Evolutionary conservation across 2,888 invertebrate genomes (phyloP).

Genomic region (Plemyria rubiginata): DNA sequence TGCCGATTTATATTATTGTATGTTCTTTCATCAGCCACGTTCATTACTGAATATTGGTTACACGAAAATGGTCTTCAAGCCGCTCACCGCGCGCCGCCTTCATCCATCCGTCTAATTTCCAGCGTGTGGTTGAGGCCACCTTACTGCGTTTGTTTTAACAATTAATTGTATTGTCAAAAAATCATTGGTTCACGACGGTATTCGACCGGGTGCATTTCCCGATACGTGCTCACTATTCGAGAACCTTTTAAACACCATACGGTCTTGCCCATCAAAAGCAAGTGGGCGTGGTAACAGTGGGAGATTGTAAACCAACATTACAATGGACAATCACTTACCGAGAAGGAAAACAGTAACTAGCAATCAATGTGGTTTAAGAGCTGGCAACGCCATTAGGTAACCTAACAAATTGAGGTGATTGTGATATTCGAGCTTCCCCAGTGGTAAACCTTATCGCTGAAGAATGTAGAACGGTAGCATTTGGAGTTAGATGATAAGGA

Average conservation of each 20-base stretch:
- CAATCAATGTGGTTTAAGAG: constrained; percentile 24
- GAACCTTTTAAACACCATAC: not conserved
- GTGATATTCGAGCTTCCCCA: constrained; percentile 33
- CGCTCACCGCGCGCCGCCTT: not conserved
- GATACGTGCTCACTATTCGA: not conserved
- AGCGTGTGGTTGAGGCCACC: not conserved
- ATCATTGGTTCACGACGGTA: too few relatives aligned
- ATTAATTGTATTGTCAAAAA: too few relatives aligned
- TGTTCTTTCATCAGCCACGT: constrained; percentile 9
- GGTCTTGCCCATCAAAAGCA: constrained; percentile 7
- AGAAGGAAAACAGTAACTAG: constrained; percentile 22
- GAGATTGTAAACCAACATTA: constrained; percentile 15
- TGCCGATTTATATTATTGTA: constrained; percentile 5
- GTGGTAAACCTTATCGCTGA: constrained; percentile 35
- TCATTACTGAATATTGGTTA: constrained; percentile 9
- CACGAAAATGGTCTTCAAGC: not conserved
- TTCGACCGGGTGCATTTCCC: not conserved
- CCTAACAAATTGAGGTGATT: constrained; percentile 40
- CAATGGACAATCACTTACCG: constrained; percentile 21
- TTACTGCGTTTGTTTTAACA: not conserved
- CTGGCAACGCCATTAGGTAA: constrained; percentile 16
- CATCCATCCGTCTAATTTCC: not conserved
- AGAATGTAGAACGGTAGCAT: constrained; percentile 39
- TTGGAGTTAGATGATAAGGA: constrained; percentile 34
- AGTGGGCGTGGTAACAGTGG: constrained; percentile 16